Conservation (phyloP, 2,797 vertebrate genomes). For the Pachyuromys duprasi region DNA sequence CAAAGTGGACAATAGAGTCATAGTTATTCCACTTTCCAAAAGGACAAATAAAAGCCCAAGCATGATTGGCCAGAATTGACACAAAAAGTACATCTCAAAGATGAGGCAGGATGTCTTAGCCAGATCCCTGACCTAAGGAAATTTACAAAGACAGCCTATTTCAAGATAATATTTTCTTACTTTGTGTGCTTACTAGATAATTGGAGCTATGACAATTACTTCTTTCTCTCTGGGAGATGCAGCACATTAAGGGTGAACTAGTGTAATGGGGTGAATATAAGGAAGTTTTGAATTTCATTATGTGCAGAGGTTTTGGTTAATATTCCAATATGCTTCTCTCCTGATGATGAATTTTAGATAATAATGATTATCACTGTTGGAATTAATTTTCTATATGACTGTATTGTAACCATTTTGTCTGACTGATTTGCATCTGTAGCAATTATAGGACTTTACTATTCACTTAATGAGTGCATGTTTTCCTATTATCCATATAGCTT, state of each 20-base stretch:
- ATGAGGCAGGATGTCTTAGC: background rate
- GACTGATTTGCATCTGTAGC: conserved; percentile 68
- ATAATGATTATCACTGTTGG: conserved; percentile 65
- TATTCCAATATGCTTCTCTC: conserved; percentile 44
- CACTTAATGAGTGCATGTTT: conserved; percentile 64
- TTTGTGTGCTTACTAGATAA: background rate
- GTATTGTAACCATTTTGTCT: conserved; percentile 68
- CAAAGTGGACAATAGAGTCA: background rate
- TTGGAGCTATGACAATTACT: background rate
- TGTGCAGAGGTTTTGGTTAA: conserved; percentile 10
- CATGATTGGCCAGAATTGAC: background rate
- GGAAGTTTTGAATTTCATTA: background rate
- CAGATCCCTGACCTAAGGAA: background rate
- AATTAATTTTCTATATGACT: conserved; percentile 78
- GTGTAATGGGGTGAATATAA: conserved; percentile 34
- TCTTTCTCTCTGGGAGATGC: background rate
- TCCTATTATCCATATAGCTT: conserved; percentile 70
- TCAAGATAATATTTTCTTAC: background rate
- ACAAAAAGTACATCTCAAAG: background rate
- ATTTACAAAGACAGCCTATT: background rate
- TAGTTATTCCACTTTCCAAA: background rate
- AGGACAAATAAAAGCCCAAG: background rate
- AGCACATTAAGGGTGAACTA: conserved; percentile 7
- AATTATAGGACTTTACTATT: conserved; percentile 74
- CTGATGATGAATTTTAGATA: conserved; percentile 66